phyloP scores from a whole-genome alignment of 2,888 invertebrate genomes.

The Calephelis perditalis region DNA sequence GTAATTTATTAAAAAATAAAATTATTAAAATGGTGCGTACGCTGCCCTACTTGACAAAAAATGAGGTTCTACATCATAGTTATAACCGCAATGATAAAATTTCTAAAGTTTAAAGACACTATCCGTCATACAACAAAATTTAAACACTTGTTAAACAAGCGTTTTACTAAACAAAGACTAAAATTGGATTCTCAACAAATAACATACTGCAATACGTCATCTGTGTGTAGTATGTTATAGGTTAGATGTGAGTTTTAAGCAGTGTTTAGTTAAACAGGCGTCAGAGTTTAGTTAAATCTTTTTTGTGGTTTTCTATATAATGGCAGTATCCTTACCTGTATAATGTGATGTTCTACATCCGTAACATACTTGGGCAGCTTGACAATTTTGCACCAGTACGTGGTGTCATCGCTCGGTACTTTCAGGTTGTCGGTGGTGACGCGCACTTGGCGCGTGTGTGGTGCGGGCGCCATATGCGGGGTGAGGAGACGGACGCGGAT shows the following conservation, averaged over 20 bases:
- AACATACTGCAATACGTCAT: too few species aligned
- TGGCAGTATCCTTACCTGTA: conserved; percentile 72
- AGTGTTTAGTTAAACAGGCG: too few species aligned
- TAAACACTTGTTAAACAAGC: not conserved
- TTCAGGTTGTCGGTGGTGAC: conserved; percentile 81
- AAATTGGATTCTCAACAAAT: too few species aligned
- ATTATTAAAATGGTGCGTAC: too few species aligned
- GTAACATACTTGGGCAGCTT: conserved; percentile 84
- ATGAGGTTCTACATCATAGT: too few species aligned
- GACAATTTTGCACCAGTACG: conserved; percentile 97
- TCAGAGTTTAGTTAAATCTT: too few species aligned
- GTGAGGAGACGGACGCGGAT: conserved; percentile 84
- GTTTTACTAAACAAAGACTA: too few species aligned
- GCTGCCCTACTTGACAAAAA: too few species aligned
- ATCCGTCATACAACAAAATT: not conserved
- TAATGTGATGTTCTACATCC: conserved; percentile 85
- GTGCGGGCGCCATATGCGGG: conserved; percentile 48
- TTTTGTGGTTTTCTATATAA: not conserved
- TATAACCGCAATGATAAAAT: too few species aligned
- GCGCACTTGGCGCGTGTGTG: conserved; percentile 75
- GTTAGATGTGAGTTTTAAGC: too few species aligned
- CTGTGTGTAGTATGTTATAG: too few species aligned
- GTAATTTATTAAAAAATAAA: conserved; percentile 22
- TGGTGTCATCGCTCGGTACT: conserved; percentile 92
- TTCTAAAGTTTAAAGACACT: not conserved